These are phyloP conservation scores for Rhinogobius similis DNA, from an alignment of 2,113 vertebrate species.

Conservation along the genomic window DNA sequence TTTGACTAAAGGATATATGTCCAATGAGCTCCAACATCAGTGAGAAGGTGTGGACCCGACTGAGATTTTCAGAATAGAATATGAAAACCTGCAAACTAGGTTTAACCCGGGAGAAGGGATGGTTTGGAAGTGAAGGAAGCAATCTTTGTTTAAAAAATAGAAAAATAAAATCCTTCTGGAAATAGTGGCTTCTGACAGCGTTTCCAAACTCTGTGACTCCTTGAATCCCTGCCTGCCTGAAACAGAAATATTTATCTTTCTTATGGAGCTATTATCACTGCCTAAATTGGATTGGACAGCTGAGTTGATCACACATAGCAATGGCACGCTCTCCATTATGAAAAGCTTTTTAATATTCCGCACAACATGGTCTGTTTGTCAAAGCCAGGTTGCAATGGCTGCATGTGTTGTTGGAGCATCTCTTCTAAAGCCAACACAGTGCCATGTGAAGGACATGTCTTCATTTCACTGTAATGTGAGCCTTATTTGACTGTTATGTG, in stretches of 20 bases:
- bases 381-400: constrained; percentile 17
- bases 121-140: too few relatives aligned
- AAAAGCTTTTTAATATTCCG: background rate
- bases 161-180: too few relatives aligned
- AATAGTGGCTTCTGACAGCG: too few relatives aligned
- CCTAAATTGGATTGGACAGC: background rate
- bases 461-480: constrained; percentile 28
- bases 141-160: too few relatives aligned
- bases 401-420: constrained; percentile 15
- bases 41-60: too few relatives aligned
- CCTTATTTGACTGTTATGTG: background rate
- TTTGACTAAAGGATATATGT: too few relatives aligned
- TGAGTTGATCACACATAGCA: background rate
- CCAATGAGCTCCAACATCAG: too few relatives aligned
- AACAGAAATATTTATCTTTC: background rate
- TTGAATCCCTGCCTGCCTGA: too few relatives aligned
- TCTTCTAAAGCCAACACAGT: constrained; percentile 40
- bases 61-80: too few relatives aligned
- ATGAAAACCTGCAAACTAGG: too few relatives aligned
- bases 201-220: too few relatives aligned
- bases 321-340: background rate
- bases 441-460: constrained; percentile 45
- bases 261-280: background rate
- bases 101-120: too few relatives aligned
- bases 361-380: constrained; percentile 14